Percentiles rank a stretch among this genome's conserved stretches.
Evolutionary conservation across 2,113 vertebrate species (phyloP).

Genomic region (Guaruba guarouba): DNA sequence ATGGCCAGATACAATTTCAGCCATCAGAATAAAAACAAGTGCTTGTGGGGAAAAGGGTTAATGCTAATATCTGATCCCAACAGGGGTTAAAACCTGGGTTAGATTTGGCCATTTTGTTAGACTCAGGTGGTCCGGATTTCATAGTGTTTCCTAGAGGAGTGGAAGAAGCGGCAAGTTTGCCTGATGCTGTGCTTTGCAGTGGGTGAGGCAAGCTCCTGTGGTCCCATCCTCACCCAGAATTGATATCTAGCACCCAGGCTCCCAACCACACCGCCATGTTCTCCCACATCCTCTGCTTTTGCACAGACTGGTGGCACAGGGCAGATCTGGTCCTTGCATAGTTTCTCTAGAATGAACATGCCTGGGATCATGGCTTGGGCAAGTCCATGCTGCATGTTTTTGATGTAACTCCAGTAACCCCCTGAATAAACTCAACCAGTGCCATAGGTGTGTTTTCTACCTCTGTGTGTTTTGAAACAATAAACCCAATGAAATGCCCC

Average conservation of each 20-base stretch:
- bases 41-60: neutral
- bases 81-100: neutral
- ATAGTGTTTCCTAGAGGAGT: too few species aligned
- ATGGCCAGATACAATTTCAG: neutral
- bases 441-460: neutral
- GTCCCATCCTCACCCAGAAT: neutral
- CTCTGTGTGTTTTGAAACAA: neutral
- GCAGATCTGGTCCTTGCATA: neutral
- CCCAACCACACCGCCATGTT: neutral
- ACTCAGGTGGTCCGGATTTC: neutral
- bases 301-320: neutral
- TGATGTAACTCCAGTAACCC: neutral
- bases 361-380: neutral
- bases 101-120: neutral
- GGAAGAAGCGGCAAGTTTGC: neutral
- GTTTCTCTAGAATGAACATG: neutral
- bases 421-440: neutral
- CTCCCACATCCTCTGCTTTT: neutral
- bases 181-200: neutral
- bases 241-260: neutral
- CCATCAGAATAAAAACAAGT: neutral
- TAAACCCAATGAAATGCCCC: neutral
- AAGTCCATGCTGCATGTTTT: accelerated
- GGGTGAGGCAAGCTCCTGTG: neutral
- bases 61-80: neutral